A percentile compares a stretch with the other conserved stretches of the same genome.
Evolutionary conservation across 2,888 invertebrate genomes (phyloP).

Genomic region (Tipula confusa): DNA sequence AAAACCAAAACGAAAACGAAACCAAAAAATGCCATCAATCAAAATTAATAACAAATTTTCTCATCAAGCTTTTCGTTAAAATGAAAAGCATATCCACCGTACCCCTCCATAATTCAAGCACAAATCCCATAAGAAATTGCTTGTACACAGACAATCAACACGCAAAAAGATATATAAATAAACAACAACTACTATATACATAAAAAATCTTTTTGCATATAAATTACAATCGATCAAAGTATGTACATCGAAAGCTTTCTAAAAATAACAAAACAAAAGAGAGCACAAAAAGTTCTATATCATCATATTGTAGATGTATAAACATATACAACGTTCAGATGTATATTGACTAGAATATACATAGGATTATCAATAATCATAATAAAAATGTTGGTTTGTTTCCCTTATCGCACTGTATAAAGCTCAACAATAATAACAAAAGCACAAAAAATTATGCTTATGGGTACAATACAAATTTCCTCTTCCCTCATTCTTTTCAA

Average conservation of each 20-base stretch:
- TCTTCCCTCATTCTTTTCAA: neutral
- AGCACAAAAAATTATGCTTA: neutral
- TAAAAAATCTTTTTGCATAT: neutral
- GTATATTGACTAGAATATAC: neutral
- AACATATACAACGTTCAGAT: neutral
- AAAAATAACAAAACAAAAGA: neutral
- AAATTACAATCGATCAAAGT: constrained; percentile 25
- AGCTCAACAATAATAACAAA: neutral
- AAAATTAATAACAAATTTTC: constrained; percentile 20
- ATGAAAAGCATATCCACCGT: neutral
- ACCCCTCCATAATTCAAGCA: neutral
- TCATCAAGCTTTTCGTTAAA: neutral
- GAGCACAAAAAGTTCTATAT: neutral
- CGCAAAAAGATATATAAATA: neutral
- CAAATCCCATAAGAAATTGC: neutral
- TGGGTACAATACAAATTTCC: neutral
- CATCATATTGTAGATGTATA: neutral
- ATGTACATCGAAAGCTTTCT: constrained; percentile 13
- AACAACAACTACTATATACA: neutral
- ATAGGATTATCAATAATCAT: constrained; percentile 3
- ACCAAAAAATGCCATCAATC: neutral
- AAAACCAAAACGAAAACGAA: no score
- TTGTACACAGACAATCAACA: neutral
- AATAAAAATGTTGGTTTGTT: neutral
- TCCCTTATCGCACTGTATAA: neutral